Base-by-base conservation (phyloP, 2,797 vertebrate genomes). In the Lateolabrax maculatus region DNA sequence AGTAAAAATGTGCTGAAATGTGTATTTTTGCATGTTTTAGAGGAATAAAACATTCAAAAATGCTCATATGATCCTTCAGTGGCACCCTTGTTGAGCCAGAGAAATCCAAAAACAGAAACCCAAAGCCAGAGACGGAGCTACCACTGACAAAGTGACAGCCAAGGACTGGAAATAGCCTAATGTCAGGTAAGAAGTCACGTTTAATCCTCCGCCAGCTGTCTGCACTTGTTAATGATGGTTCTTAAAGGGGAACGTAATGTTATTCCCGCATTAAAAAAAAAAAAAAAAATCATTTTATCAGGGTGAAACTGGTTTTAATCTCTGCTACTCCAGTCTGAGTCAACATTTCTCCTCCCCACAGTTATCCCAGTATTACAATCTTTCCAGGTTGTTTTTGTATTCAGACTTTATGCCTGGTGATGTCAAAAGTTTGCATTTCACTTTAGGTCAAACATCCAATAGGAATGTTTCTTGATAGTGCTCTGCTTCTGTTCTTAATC, bases 181-280 rank as follows among this genome's bases (percentile, higher is more conserved):
- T 43, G 72, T 71, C 72, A 81, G 73, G 67, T 77, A 61, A 67
- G 64, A 83, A 31, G 9, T 61, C 71, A 60, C 36, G 58, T 75
- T 69, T 83, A 87, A 87, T 87, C 84, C 83, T 56, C 71, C 5
- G 18, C 41, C 80, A 88, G 76, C 81, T 91, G 87, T 60, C 75
- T 57, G 60, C 37, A 53, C 62, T 5, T 43, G 65, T 68, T 78
- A 55, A 60, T 21, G 19, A 70, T 60, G 53, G 12, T 21, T 63
- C 62, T 77, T 72, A 68, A 80, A 76, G 65, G 27, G 67, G 52
- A 81, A 75, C 16, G 8, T 15, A 5, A 65, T 34, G 6, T 36
- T 56, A 15, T 18, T 61, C 18, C 25, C 10, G n/a, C n/a, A n/a
- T n/a, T n/a, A n/a, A n/a, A n/a, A n/a, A n/a, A n/a, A n/a, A n/a